Evolutionary conservation across 2,797 vertebrate species (phyloP).

Genomic region (Chelonia mydas): DNA sequence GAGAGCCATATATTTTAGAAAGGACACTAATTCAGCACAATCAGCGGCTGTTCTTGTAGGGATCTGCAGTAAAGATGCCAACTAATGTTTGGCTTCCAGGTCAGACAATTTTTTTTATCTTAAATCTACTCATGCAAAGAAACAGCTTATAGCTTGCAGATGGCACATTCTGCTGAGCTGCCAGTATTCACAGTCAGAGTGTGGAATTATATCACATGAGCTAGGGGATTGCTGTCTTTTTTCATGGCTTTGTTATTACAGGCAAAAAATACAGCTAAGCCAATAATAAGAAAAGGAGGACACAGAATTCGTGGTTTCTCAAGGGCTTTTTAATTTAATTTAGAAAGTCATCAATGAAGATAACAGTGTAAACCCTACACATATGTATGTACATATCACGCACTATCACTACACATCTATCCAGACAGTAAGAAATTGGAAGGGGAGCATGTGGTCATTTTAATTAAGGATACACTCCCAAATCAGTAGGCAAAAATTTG

Average conservation of each 20-base stretch:
- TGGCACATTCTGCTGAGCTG: constrained; percentile 80
- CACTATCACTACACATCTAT: background rate
- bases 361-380: background rate
- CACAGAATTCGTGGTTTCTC: background rate
- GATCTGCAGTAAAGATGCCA: constrained; percentile 70
- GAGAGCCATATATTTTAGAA: constrained; percentile 40
- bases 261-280: constrained; percentile 48
- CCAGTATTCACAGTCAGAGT: constrained; percentile 71
- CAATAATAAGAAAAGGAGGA: constrained; percentile 23
- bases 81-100: constrained; percentile 73
- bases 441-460: background rate
- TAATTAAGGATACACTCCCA: background rate
- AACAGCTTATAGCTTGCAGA: constrained; percentile 76
- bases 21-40: constrained; percentile 67
- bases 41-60: constrained; percentile 48
- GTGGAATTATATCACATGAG: constrained; percentile 70
- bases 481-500: background rate
- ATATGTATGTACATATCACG: background rate
- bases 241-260: constrained; percentile 74
- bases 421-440: background rate
- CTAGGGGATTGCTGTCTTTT: constrained; percentile 69
- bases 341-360: background rate
- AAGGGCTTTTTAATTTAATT: constrained; percentile 21
- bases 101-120: constrained; percentile 69
- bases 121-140: constrained; percentile 79